Percentiles rank a stretch among this genome's conserved stretches.
phyloP scores from a whole-genome alignment of 2,113 vertebrate species.

The Ploceus nigricollis region DNA sequence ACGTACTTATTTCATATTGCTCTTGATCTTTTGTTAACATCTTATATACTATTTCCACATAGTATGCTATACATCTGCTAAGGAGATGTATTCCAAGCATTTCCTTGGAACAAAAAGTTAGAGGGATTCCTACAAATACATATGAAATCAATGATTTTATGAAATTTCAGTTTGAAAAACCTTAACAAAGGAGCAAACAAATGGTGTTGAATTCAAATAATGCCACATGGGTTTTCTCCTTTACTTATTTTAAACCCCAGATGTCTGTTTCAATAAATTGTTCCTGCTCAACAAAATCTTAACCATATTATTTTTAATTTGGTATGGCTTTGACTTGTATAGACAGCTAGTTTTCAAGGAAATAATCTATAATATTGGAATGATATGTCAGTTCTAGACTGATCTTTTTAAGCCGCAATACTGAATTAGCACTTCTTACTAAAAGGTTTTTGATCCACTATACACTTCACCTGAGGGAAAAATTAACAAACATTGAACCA shows the following conservation, averaged over 20 bases:
- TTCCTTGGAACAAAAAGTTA: neutral
- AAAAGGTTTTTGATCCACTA: neutral
- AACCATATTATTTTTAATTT: neutral
- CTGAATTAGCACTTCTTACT: neutral
- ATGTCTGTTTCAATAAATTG: neutral
- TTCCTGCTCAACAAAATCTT: neutral
- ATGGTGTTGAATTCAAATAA: neutral
- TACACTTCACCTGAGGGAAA: neutral
- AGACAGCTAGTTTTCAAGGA: neutral
- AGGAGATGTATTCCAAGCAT: neutral
- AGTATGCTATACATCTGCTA: neutral
- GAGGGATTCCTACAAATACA: neutral
- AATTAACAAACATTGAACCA: neutral
- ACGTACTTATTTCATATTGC: neutral
- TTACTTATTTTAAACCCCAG: neutral
- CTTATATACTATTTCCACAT: neutral
- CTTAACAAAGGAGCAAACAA: neutral
- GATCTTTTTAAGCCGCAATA: neutral
- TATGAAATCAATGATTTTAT: neutral
- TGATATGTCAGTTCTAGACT: neutral
- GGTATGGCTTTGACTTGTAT: neutral
- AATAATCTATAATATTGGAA: neutral
- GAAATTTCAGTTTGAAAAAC: neutral
- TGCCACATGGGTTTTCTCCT: rapidly evolving
- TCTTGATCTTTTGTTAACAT: neutral